Base-by-base conservation (phyloP, 1,140 invertebrate species). In the Pachyrhynchus sulphureomaculatus region DNA sequence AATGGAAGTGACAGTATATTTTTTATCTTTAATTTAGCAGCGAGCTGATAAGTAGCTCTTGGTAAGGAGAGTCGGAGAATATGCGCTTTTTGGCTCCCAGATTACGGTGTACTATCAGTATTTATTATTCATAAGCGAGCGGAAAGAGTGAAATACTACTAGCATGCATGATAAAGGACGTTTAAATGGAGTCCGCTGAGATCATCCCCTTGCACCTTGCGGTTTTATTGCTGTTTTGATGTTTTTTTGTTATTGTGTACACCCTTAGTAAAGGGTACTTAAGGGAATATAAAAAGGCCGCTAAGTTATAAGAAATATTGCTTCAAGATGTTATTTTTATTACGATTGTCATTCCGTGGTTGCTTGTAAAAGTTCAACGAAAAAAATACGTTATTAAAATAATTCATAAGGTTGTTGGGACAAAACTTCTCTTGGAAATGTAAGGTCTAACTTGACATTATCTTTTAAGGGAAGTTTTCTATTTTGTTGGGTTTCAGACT, bases 21-120 rank as follows among this genome's bases (percentile, higher is more conserved):
- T 74, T 74, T 75, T 75, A 75, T 75, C 73, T 75, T 72, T 75
- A 75, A 75, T 75, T 75, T 74, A 75, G 72, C 71, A 73, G 69
- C 66, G 52, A 57, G 53, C 71, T 73, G 72, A 75, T 73, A 73
- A 70, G 72, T 72, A 64, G 68, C 66, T 62, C 61, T 68, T 58
- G 62, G 65, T 54, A 65, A 55, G 60, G 60, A 36, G 52, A 70
- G 51, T 41, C 60, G 37, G 59, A 69, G 69, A 72, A 71, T 72
- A 69, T 68, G 69, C 68, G 68, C 67, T 65, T 56, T 65, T 54
- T 53, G 64, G 56, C 51, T 33, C 42, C 32, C 47, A 73, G 71
- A 73, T 73, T 74, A 73, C 73, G 66, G 66, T 59, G 67, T 49
- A 69, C 68, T 75, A 73, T 72, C 69, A 71, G 69, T 73, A 73